phyloP scores from a whole-genome alignment of 2,888 invertebrate species.

The Caenorhabditis sp. region DNA sequence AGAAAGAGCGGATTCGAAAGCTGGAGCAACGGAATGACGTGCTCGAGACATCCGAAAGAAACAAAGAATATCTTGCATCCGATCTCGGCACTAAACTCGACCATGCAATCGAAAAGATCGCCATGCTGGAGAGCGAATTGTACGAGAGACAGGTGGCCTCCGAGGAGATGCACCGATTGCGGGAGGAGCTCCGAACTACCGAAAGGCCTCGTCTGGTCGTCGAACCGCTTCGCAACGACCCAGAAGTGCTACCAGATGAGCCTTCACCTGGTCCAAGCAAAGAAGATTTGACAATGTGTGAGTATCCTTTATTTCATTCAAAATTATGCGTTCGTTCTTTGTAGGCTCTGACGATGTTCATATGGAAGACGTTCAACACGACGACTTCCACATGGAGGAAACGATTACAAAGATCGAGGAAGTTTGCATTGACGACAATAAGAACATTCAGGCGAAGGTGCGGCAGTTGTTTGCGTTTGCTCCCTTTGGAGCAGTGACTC shows the following conservation, averaged over 20 bases:
- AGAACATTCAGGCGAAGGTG: conserved; percentile 39
- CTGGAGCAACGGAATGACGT: conserved; percentile 65
- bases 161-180: conserved; percentile 61
- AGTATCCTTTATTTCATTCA: background rate
- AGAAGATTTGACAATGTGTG: conserved; percentile 37
- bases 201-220: conserved; percentile 62
- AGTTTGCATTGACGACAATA: conserved; percentile 39
- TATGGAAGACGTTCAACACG: conserved; percentile 47
- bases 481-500: too few relatives aligned
- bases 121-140: conserved; percentile 61
- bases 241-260: conserved; percentile 58
- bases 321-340: conserved; percentile 1
- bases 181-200: conserved; percentile 36
- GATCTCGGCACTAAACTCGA: conserved; percentile 57
- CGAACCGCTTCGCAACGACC: conserved; percentile 59
- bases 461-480: conserved; percentile 7
- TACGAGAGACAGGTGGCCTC: conserved; percentile 59
- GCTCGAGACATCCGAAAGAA: conserved; percentile 57
- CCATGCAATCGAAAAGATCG: conserved; percentile 57
- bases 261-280: conserved; percentile 51
- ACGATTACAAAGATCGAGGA: conserved; percentile 33
- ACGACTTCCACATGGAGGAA: conserved; percentile 41
- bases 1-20: conserved; percentile 40
- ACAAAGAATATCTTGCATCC: conserved; percentile 58
- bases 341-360: conserved; percentile 36